Base-by-base conservation (phyloP, 2,888 invertebrate genomes). In the Nomada fabriciana region DNA sequence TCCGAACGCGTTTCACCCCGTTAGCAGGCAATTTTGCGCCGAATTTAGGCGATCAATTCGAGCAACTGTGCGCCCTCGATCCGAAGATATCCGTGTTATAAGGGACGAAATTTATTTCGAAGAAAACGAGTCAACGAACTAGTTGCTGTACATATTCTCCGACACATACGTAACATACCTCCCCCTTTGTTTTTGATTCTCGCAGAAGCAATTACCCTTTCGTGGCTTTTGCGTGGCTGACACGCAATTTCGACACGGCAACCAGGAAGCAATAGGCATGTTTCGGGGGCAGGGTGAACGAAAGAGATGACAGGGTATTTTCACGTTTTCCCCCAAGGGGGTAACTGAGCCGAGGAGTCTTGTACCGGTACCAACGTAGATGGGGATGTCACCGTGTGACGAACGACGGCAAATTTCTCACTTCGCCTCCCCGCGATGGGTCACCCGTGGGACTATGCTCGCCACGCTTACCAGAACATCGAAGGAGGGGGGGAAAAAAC, bases 291-390 rank as follows among this genome's bases (percentile, higher is more conserved):
- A 79, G 61, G 78, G 85, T 87, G 89, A 89, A 83, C 76, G 86
- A 86, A 83, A 73, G 87, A 85, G 91, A 91, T 90, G 91, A 91
- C 90, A 90, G 89, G 90, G 86, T 89, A 89, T 90, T 92, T 91
- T 86, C 88, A 74, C 75, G 75, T 84, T 89, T 84, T 88, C 86
- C 75, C 76, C 70, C 69, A 76, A 72, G 76, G 65, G 42, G 68
- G 52, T 47, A 64, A 60, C 53, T 55, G 73, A 63, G 57, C 69
- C 63, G 43, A 59, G 69, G 20, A 36, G 70, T 79, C 70, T 82
- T 76, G 80, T 86, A 72, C 76, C 59, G 80, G 69, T 86, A 87
- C 75, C 81, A 85, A 13, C 84, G 86, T 78, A 83, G 87, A 82
- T 83, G 86, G 87, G 86, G 86, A 89, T 83, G 89, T 89, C 90